These are phyloP conservation scores for Ips typographus DNA, from an alignment of 1,140 invertebrate genomes.

Conservation along the genomic window DNA sequence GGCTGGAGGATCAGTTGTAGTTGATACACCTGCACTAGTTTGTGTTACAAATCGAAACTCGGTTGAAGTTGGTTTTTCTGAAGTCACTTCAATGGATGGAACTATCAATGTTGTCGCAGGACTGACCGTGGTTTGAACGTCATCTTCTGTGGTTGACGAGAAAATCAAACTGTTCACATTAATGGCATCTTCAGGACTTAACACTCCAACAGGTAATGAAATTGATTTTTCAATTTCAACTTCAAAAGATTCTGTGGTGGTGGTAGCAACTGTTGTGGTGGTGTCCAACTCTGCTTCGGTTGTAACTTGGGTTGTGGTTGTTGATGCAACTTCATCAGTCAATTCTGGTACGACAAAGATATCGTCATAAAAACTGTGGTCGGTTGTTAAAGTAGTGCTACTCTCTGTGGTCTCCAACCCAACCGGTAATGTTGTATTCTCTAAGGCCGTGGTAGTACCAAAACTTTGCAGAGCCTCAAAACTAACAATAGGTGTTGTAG, in stretches of 20 bases:
- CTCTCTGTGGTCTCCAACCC: background rate
- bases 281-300: background rate
- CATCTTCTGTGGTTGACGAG: background rate
- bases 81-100: no score
- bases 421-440: background rate
- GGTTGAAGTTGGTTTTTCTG: no score
- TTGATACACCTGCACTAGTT: background rate
- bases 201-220: slow-evolving; percentile 10
- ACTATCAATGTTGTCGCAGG: no score
- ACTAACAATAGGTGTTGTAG: slow-evolving; percentile 18
- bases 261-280: background rate
- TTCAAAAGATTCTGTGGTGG: slow-evolving; percentile 9
- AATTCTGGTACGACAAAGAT: slow-evolving; percentile 23
- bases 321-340: background rate
- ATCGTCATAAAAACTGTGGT: slow-evolving; percentile 9
- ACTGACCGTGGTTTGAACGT: background rate
- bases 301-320: no score
- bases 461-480: slow-evolving; percentile 20
- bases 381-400: background rate
- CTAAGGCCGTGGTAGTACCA: slow-evolving; percentile 12
- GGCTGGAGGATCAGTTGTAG: slow-evolving; percentile 18
- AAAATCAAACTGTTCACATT: no score
- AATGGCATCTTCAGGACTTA: no score
- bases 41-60: background rate
- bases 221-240: slow-evolving; percentile 30